phyloP scores from a whole-genome alignment of 2,113 vertebrate species.

The Ptyas mucosa region DNA sequence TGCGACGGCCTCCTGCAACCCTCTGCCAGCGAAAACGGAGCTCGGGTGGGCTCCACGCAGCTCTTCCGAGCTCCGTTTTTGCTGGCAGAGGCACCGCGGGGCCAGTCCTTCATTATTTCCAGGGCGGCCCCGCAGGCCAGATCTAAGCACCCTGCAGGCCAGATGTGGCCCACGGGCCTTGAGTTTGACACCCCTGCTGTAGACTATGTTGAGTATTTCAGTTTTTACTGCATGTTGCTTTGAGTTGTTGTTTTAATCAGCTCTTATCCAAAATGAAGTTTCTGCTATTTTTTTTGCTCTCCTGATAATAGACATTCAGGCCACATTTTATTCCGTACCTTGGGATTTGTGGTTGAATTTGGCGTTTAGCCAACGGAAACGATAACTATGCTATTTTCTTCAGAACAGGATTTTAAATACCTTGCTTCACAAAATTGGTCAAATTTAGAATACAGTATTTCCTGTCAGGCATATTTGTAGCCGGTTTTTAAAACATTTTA shows the following conservation, averaged over 20 bases:
- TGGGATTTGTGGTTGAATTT: too few species aligned
- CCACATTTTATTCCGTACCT: too few species aligned
- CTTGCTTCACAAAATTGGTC: background rate
- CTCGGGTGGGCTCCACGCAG: too few species aligned
- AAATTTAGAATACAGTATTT: background rate
- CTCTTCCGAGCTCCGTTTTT: too few species aligned
- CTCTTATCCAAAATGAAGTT: background rate
- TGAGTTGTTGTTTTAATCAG: background rate
- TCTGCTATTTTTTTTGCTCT: background rate
- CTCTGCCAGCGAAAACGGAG: too few species aligned
- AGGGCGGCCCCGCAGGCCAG: too few species aligned
- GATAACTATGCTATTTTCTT: background rate
- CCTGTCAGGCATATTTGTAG: background rate
- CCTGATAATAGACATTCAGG: background rate
- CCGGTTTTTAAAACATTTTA: background rate
- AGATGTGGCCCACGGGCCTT: too few species aligned
- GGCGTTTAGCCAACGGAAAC: background rate
- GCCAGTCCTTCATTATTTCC: too few species aligned
- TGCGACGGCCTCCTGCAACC: too few species aligned
- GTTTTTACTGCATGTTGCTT: background rate
- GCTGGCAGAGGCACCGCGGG: too few species aligned
- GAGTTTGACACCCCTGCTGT: too few species aligned
- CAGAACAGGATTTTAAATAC: background rate
- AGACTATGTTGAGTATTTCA: background rate
- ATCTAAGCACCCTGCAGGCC: too few species aligned